phyloP scores from a whole-genome alignment of 2,113 vertebrate species.

The Oxyura jamaicensis region DNA sequence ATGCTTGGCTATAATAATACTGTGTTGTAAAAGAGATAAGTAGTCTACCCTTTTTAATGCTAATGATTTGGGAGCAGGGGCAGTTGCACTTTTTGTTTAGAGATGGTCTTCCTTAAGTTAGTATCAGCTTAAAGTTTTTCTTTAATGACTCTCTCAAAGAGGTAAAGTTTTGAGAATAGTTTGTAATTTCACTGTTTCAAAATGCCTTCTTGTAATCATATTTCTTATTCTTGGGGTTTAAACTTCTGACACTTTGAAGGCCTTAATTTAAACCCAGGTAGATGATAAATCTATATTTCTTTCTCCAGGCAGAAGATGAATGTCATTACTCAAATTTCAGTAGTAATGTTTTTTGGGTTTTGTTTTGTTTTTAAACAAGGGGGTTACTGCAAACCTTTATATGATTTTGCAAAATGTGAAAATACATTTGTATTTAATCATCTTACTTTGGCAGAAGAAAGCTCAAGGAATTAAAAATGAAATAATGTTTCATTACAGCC shows the following conservation, averaged over 20 bases:
- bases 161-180: background rate
- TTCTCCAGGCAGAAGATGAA: background rate
- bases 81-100: background rate
- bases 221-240: conserved; percentile 3
- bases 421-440: conserved; percentile 12
- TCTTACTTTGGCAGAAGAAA: background rate
- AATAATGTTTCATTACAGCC: conserved; percentile 1
- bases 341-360: background rate
- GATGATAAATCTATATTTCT: conserved; percentile 10
- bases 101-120: conserved; percentile 5
- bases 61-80: background rate
- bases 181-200: background rate
- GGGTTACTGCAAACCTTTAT: background rate
- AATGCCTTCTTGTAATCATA: background rate
- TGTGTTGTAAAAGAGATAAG: conserved; percentile 1
- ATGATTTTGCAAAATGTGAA: background rate
- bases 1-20: background rate
- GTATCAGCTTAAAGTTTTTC: background rate
- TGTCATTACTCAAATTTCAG: background rate
- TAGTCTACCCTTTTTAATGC: background rate
- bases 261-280: conserved; percentile 1
- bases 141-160: background rate
- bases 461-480: conserved; percentile 6
- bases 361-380: background rate
- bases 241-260: conserved; percentile 2